Conservation (phyloP, 2,113 vertebrate species). For the Chrysemys picta region DNA sequence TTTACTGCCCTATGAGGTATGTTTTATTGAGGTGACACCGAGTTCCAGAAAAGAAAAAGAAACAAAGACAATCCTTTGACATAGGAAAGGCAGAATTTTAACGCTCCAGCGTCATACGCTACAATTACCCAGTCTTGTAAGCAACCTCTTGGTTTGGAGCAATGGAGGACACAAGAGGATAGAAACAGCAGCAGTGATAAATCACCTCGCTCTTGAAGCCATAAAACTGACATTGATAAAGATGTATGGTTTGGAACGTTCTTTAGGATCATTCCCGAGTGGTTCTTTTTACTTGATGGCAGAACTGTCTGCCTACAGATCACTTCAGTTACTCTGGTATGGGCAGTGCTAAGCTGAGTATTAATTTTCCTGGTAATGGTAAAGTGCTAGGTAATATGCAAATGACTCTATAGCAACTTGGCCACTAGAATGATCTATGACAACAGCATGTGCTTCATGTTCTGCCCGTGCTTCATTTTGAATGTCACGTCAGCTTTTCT, state of each 20-base stretch:
- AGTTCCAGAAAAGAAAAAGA: neutral
- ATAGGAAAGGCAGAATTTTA: neutral
- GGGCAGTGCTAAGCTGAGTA: neutral
- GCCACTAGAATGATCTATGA: neutral
- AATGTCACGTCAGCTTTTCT: neutral
- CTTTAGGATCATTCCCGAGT: neutral
- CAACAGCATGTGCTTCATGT: neutral
- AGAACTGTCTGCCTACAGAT: neutral
- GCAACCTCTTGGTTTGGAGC: constrained; percentile 14
- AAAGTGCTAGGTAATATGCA: neutral
- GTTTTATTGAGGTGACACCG: neutral
- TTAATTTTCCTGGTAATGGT: neutral
- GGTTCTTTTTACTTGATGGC: neutral
- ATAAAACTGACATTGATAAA: constrained; percentile 63
- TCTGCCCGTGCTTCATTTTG: neutral
- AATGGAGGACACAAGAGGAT: neutral
- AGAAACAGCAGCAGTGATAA: constrained; percentile 20
- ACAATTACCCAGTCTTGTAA: neutral
- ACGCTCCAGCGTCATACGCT: neutral
- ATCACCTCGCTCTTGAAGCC: constrained; percentile 39
- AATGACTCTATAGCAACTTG: neutral
- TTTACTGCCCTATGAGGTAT: neutral
- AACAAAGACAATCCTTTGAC: neutral
- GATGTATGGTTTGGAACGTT: constrained; percentile 13
- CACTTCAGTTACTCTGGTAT: neutral